phyloP scores from a whole-genome alignment of 2,113 vertebrate genomes.

The Etia nguti region DNA sequence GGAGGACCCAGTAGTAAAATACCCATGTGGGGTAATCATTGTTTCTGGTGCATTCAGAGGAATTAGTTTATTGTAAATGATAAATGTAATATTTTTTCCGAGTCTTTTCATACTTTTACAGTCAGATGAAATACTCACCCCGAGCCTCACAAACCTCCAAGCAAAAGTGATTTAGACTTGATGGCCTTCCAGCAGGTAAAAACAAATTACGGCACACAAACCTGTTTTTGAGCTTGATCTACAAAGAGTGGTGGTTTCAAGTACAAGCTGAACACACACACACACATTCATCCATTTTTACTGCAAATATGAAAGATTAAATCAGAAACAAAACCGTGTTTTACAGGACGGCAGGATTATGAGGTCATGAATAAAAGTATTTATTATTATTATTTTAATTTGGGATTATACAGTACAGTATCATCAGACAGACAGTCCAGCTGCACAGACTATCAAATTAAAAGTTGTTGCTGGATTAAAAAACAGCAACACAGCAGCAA shows the following conservation, averaged over 20 bases:
- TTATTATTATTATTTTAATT: no score
- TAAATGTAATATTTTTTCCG: slow-evolving; percentile 52
- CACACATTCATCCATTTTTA: neutral
- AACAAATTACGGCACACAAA: slow-evolving; percentile 43
- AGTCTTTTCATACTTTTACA: slow-evolving; percentile 43
- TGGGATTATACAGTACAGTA: no score
- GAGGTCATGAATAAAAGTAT: neutral
- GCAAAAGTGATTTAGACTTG: slow-evolving; percentile 13
- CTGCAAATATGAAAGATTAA: neutral
- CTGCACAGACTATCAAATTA: no score
- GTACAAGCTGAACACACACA: neutral
- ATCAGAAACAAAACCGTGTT: neutral
- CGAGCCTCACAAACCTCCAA: neutral
- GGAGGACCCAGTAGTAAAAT: neutral
- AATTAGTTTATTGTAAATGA: slow-evolving; percentile 62
- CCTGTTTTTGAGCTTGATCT: slow-evolving; percentile 31
- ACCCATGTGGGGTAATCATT: slow-evolving; percentile 6
- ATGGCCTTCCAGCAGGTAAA: slow-evolving; percentile 42
- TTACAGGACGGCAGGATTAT: neutral
- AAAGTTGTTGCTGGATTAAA: no score
- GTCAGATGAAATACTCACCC: slow-evolving; percentile 28
- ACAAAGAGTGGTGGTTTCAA: slow-evolving; percentile 41
- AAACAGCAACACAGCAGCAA: no score
- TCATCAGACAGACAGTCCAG: no score
- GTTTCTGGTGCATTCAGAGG: slow-evolving; percentile 48